Conservation (phyloP, 1,140 invertebrate genomes). For the Leptinotarsa texana region DNA sequence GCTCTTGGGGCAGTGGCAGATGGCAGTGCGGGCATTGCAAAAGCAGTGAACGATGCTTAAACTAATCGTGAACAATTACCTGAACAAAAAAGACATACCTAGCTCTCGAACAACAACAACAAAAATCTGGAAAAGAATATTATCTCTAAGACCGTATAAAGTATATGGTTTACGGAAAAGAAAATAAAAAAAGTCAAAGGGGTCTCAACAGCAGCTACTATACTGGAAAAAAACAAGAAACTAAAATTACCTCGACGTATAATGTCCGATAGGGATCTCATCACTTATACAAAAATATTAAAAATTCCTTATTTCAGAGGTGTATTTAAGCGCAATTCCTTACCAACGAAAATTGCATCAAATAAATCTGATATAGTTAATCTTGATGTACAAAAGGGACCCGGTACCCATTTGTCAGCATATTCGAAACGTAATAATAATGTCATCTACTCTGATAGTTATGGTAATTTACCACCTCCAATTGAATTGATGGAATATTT, state of each 20-base stretch:
- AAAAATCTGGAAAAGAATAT: slow-evolving; percentile 6
- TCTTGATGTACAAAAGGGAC: slow-evolving; percentile 46
- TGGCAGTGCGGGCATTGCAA: slow-evolving; percentile 48
- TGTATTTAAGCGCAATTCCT: slow-evolving; percentile 50
- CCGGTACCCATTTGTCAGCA: slow-evolving; percentile 53
- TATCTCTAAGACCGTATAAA: slow-evolving; percentile 10
- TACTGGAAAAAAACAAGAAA: slow-evolving; percentile 39
- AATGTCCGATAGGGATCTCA: slow-evolving; percentile 43
- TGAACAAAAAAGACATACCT: too few species aligned
- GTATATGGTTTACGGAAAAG: not conserved
- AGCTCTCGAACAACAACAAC: slow-evolving; percentile 44
- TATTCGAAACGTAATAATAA: slow-evolving; percentile 47
- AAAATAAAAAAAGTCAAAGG: slow-evolving; percentile 2
- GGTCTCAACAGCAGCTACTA: not conserved
- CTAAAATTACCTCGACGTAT: slow-evolving; percentile 40
- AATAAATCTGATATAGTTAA: slow-evolving; percentile 52
- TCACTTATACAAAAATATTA: slow-evolving; percentile 34
- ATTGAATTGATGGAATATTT: slow-evolving; percentile 47
- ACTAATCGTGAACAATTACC: too few species aligned
- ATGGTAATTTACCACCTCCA: slow-evolving; percentile 50
- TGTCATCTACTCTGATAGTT: too few species aligned
- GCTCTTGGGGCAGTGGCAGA: slow-evolving; percentile 49
- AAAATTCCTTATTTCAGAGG: slow-evolving; percentile 50
- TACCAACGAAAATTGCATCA: slow-evolving; percentile 40
- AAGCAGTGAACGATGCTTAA: slow-evolving; percentile 47